Evolutionary conservation across 2,888 invertebrate genomes (phyloP), one percentile per base, ranked within the genome.

Genomic region (Biston stratarius): DNA sequence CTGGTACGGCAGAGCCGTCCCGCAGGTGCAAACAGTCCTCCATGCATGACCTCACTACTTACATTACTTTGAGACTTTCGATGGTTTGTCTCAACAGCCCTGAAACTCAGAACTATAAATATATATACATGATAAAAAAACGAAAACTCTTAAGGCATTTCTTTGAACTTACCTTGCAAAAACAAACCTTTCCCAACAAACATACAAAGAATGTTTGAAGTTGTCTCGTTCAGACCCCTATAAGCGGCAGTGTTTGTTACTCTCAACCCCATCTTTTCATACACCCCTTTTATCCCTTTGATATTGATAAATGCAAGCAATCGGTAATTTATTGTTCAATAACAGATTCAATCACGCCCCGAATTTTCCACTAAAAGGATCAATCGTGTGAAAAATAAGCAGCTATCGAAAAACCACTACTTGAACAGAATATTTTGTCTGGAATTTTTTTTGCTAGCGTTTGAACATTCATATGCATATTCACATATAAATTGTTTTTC

Each of bases 301-400:
- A 60, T 67, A 67, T 70, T 74, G 72, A 74, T 67, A 70, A 70
- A 74, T 72, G 69, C 52, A 67, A 64, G 67, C 67, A 61, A 67
- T 72, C 51, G 57, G 61, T 70, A 70, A 74, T 74, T 72, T 72
- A 74, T 74, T 70, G 72, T 70, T 69, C 70, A 69, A 71, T 74
- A 70, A 65, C 70, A 67, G 61, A 69, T 71, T 70, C 72, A 72
- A 74, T 74, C 69, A 67, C 62, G 69, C 52, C 49, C 44, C 56
- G 48, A 66, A 65, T 65, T 65, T 69, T 67, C 67, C 62, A 66
- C 70, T 68, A 67, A 70, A 70, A 67, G 70, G 68, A 71, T 61
- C 69, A 73, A 71, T 71, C 69, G 73, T 53, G 65, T 70, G 69
- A 73, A 71, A 71, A 73, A 71, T 71, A 58, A 70, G 64, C 49